Evolutionary conservation across 2,888 invertebrate genomes (phyloP), one percentile per base, ranked within the genome.

Genomic region (Drosophila multiciliata): DNA sequence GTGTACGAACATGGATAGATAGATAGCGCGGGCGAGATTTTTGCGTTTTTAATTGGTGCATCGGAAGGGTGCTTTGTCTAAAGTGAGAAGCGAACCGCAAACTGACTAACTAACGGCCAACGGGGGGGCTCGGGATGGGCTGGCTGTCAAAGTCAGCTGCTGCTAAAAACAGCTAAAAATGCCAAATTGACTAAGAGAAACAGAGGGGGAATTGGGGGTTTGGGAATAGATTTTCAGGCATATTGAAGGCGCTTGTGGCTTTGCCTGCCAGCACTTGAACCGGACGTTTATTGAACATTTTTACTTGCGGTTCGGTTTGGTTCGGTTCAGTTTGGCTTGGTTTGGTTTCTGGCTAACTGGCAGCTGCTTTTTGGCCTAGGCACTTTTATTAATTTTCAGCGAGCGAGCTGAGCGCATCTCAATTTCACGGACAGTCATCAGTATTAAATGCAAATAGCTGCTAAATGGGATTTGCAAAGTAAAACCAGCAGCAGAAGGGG

Each of bases 371-470:
- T 66, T 69, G 75, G 62, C 52, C 59, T 59, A 57, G 60, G 53
- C 68, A 58, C 69, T 78, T 79, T 72, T 78, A 82, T 83, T 76
- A 75, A 73, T 82, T 73, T 80, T 74, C 29, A 57, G 57, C 57
- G 9, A 57, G 57, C 55, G 50, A 53, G 57, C 57, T 15, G n/a
- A 75, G 78, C 80, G 75, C 75, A 73, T 80, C 82, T 75, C 79
- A 75, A 82, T 77, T 82, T 78, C 91, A 88, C 89, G 87, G 76
- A 84, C 76, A 72, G 89, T 86, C 45, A 53, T 71, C 64, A 73
- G 71, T 72, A 87, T 90, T 90, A 91, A 90, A 91, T 90, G 91
- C 91, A 90, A 90, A 91, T 90, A 83, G 82, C 87, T 83, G 76
- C 78, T 79, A 89, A 90, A 87, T 87, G 79, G 88, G 86, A 83